These are phyloP conservation scores for Trachurus trachurus DNA, from an alignment of 2,797 vertebrate species.

Conservation along the genomic window DNA sequence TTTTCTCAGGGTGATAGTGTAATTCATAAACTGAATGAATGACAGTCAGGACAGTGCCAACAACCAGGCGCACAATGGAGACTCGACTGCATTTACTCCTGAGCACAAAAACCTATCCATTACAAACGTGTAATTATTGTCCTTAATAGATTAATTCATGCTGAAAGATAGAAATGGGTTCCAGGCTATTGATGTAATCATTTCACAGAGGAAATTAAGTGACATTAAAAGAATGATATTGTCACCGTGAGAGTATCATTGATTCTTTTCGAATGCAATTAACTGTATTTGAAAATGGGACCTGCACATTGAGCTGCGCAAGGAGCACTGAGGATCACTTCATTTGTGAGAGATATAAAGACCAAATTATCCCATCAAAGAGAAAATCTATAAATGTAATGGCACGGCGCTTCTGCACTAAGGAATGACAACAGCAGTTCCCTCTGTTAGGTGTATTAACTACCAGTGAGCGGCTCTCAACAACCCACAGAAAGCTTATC, in stretches of 20 bases:
- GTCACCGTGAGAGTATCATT: slow-evolving; percentile 82
- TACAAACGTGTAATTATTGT: slow-evolving; percentile 82
- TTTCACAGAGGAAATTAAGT: slow-evolving; percentile 83
- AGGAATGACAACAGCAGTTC: slow-evolving; percentile 81
- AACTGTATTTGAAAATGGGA: slow-evolving; percentile 82
- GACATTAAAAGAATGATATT: slow-evolving; percentile 84
- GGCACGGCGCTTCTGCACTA: slow-evolving; percentile 73
- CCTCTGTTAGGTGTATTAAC: slow-evolving; percentile 70
- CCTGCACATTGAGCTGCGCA: slow-evolving; percentile 70
- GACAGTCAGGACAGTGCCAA: slow-evolving; percentile 75
- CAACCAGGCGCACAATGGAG: slow-evolving; percentile 67
- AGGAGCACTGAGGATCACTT: slow-evolving; percentile 81
- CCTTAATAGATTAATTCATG: slow-evolving; percentile 83
- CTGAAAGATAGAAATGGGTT: slow-evolving; percentile 82
- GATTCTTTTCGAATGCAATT: slow-evolving; percentile 85
- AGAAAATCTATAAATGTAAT: slow-evolving; percentile 88
- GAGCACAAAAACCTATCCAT: slow-evolving; percentile 75
- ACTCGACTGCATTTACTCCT: slow-evolving; percentile 57
- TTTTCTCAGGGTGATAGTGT: slow-evolving; percentile 61
- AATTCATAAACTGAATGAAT: slow-evolving; percentile 80
- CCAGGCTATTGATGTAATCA: slow-evolving; percentile 82
- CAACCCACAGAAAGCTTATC: slow-evolving; percentile 47
- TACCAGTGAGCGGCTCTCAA: slow-evolving; percentile 48
- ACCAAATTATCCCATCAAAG: slow-evolving; percentile 86
- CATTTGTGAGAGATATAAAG: slow-evolving; percentile 85